A percentile compares a stretch with the other conserved stretches of the same genome.
Conservation (phyloP, 1,140 invertebrate species). For the Paracyclopina nana region DNA sequence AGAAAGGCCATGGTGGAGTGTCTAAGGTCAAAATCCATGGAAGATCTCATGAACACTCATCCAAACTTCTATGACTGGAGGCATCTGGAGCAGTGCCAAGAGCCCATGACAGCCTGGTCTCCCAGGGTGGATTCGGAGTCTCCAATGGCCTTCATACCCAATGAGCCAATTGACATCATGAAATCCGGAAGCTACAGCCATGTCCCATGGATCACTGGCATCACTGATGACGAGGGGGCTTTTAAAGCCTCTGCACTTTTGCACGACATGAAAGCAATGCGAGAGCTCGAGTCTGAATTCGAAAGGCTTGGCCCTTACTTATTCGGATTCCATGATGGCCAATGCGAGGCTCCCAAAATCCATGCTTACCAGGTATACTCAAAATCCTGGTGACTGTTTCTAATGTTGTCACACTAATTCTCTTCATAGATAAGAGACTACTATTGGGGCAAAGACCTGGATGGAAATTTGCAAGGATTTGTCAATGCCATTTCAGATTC, state of each 20-base stretch:
- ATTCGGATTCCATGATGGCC: conserved; percentile 15
- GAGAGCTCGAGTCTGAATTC: conserved; percentile 8
- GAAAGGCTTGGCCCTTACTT: conserved; percentile 8
- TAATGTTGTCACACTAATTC: no score
- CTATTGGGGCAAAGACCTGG: background rate
- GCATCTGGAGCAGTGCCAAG: conserved; percentile 11
- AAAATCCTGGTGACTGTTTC: no score
- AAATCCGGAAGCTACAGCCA: conserved; percentile 12
- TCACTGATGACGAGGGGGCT: conserved; percentile 14
- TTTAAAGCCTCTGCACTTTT: conserved; percentile 6
- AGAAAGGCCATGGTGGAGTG: conserved; percentile 19
- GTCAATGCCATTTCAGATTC: conserved; percentile 11
- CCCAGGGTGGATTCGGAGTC: conserved; percentile 11
- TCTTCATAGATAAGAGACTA: conserved; percentile 9
- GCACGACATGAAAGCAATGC: background rate
- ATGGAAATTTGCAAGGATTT: background rate
- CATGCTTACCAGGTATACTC: no score
- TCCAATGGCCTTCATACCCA: conserved; percentile 5
- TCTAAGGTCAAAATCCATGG: conserved; percentile 12
- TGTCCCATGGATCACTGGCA: conserved; percentile 9
- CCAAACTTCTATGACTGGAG: conserved; percentile 16
- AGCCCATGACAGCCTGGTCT: conserved; percentile 9
- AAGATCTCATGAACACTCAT: conserved; percentile 17
- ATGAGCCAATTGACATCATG: conserved; percentile 14
- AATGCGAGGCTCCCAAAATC: conserved; percentile 12